These are phyloP conservation scores for Lomographa bimaculata DNA, from an alignment of 2,888 invertebrate species.

Conservation along the genomic window DNA sequence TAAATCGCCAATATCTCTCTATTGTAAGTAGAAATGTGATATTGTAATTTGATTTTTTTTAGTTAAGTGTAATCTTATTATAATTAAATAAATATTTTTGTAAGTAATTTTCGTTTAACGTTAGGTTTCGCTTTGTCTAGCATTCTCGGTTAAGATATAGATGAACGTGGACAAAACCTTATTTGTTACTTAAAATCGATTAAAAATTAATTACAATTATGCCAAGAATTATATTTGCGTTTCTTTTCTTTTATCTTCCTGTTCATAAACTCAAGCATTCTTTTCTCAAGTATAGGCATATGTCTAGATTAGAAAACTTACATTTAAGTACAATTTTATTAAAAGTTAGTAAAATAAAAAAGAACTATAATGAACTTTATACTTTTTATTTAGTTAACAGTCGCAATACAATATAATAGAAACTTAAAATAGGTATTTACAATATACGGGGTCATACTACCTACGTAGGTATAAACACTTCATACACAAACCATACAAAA, in stretches of 20 bases:
- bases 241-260: conserved; percentile 48
- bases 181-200: conserved; percentile 82
- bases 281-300: no score
- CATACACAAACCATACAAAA: conserved; percentile 78
- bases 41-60: conserved; percentile 77
- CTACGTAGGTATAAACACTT: conserved; percentile 78
- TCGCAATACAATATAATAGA: conserved; percentile 76
- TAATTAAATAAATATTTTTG: conserved; percentile 78
- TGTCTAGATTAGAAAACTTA: no score
- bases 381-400: conserved; percentile 79
- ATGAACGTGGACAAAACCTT: conserved; percentile 72
- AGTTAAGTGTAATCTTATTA: conserved; percentile 76
- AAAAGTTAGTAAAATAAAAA: no score
- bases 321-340: no score
- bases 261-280: no score
- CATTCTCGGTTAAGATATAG: conserved; percentile 74
- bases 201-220: conserved; percentile 83
- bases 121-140: conserved; percentile 77
- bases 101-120: conserved; percentile 75
- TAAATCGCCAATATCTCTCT: conserved; percentile 80
- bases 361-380: conserved; percentile 52
- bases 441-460: conserved; percentile 73
- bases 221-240: conserved; percentile 72
- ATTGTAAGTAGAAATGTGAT: conserved; percentile 84
- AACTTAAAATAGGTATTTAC: conserved; percentile 80